Percentiles rank a stretch among this genome's conserved stretches.
phyloP scores from a whole-genome alignment of 2,888 invertebrate genomes.

The Pristionchus entomophagus region DNA sequence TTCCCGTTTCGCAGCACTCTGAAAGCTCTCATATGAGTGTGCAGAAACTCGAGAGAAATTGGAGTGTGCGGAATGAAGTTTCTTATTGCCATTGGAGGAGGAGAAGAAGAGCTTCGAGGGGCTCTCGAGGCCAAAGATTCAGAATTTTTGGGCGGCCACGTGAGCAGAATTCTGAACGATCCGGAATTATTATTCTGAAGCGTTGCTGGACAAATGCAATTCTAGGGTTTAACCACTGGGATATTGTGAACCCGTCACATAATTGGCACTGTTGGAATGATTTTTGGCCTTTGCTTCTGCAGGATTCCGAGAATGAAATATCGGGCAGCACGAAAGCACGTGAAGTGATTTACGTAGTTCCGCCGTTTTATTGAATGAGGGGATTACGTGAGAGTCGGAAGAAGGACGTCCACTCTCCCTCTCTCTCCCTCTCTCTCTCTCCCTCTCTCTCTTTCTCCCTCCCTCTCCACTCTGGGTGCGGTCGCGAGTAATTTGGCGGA shows the following conservation, averaged over 20 bases:
- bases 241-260: too few species aligned
- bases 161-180: not conserved
- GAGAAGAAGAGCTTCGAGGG: not conserved
- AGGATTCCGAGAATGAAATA: too few species aligned
- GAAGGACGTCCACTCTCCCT: too few species aligned
- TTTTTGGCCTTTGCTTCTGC: too few species aligned
- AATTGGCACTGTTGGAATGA: too few species aligned
- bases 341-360: not conserved
- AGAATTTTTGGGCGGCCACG: not conserved
- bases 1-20: conserved; percentile 11
- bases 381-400: not conserved
- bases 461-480: not conserved
- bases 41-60: conserved; percentile 22
- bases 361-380: not conserved
- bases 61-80: conserved; percentile 31
- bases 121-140: conserved; percentile 26
- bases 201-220: too few species aligned
- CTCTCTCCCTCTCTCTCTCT: too few species aligned
- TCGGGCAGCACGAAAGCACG: not conserved
- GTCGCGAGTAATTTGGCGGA: too few species aligned
- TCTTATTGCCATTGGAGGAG: not conserved
- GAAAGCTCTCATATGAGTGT: not conserved
- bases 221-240: too few species aligned
- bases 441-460: not conserved
- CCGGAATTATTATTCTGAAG: too few species aligned